These are phyloP conservation scores for Harpegnathos saltator DNA, from an alignment of 1,140 invertebrate species.

Conservation along the genomic window DNA sequence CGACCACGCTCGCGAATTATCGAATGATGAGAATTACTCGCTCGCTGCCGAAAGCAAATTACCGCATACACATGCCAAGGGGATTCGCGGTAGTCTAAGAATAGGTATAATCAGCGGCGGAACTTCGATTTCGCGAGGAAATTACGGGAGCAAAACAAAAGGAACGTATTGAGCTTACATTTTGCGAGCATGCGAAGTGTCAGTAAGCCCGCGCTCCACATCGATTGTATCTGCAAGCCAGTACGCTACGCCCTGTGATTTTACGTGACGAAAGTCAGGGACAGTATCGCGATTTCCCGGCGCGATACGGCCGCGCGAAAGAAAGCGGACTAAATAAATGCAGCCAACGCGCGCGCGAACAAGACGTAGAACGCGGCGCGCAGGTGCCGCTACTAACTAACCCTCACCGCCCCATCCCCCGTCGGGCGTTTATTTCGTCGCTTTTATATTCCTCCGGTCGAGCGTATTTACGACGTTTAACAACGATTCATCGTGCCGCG, in stretches of 20 bases:
- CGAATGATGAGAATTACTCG: conserved; percentile 12
- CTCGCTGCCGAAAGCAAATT: conserved; percentile 27
- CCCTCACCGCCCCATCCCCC: background rate
- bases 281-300: conserved; percentile 57
- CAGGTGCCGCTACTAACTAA: background rate
- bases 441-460: background rate
- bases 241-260: conserved; percentile 57
- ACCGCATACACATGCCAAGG: conserved; percentile 16
- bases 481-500: conserved; percentile 14
- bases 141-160: conserved; percentile 59
- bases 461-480: conserved; percentile 6
- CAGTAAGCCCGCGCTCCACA: conserved; percentile 49
- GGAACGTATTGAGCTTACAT: conserved; percentile 51
- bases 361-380: no score
- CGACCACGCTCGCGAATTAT: conserved; percentile 12
- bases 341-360: no score
- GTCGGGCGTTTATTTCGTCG: background rate
- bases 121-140: conserved; percentile 44
- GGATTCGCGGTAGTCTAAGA: conserved; percentile 48
- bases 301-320: conserved; percentile 27
- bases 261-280: conserved; percentile 58
- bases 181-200: conserved; percentile 56
- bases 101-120: conserved; percentile 48
- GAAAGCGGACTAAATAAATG: conserved; percentile 30
- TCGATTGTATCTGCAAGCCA: conserved; percentile 57